Evolutionary conservation across 1,140 invertebrate genomes (phyloP).

Genomic region (Sinella curviseta): DNA sequence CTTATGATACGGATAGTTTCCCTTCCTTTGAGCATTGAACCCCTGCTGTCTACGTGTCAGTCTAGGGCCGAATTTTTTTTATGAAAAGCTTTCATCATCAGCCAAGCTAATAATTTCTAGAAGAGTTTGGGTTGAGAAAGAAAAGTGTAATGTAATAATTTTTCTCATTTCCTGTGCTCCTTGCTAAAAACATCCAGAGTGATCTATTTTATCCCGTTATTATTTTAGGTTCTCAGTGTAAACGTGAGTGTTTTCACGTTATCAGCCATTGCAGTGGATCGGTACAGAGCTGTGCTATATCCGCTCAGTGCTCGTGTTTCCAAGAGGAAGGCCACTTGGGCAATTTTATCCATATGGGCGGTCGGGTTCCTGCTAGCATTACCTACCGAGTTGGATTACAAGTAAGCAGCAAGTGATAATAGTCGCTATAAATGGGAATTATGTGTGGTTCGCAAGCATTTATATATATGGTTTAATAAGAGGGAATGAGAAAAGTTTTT

Average conservation of each 20-base stretch:
- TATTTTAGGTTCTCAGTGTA: slow-evolving; percentile 64
- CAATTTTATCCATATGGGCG: slow-evolving; percentile 70
- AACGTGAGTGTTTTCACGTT: slow-evolving; percentile 80
- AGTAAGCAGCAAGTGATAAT: slow-evolving; percentile 41
- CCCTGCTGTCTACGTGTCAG: too few relatives aligned
- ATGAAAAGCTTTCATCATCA: too few relatives aligned
- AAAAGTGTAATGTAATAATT: too few relatives aligned
- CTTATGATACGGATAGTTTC: too few relatives aligned
- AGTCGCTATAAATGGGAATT: too few relatives aligned
- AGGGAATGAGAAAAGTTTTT: too few relatives aligned
- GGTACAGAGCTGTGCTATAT: slow-evolving; percentile 57
- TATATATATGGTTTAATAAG: too few relatives aligned
- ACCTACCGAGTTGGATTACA: slow-evolving; percentile 56
- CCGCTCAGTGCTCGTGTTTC: slow-evolving; percentile 64
- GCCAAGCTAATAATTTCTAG: too few relatives aligned
- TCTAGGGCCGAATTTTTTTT: too few relatives aligned
- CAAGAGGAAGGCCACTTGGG: slow-evolving; percentile 67
- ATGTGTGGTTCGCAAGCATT: too few relatives aligned
- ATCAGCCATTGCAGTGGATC: slow-evolving; percentile 64
- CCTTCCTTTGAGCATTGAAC: too few relatives aligned
- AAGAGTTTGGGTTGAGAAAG: too few relatives aligned
- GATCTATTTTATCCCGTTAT: neutral
- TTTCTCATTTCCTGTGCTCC: neutral
- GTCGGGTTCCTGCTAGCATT: slow-evolving; percentile 63
- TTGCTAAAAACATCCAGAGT: neutral